Conservation (phyloP, 2,888 invertebrate species). For the Crematogaster levior region DNA sequence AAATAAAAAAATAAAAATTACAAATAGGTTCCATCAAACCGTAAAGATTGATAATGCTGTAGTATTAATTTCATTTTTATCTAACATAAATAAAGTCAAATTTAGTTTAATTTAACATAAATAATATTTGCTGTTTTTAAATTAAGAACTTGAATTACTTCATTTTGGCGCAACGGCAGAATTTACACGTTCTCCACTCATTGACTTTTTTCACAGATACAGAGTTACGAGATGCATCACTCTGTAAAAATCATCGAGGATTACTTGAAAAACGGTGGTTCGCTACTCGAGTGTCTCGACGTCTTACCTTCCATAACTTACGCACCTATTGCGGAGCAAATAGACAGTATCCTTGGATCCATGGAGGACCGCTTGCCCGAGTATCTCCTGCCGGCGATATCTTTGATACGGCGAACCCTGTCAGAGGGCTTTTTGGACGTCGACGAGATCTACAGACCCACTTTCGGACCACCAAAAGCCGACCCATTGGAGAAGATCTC, state of each 20-base stretch:
- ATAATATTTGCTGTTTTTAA: not conserved
- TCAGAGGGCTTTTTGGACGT: constrained; percentile 7
- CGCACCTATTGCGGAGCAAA: constrained; percentile 37
- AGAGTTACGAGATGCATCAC: constrained; percentile 42
- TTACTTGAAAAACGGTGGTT: constrained; percentile 53
- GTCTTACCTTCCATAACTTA: constrained; percentile 28
- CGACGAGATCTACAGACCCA: constrained; percentile 44
- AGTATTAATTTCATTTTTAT: not conserved
- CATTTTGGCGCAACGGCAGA: not conserved
- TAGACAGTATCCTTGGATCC: constrained; percentile 39
- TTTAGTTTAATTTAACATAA: too few species aligned
- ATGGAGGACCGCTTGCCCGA: constrained; percentile 44
- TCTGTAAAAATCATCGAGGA: constrained; percentile 50
- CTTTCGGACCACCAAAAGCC: constrained; percentile 30
- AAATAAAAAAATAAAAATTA: too few species aligned
- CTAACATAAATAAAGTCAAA: not conserved
- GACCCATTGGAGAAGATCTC: constrained; percentile 48
- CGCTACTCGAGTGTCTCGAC: constrained; percentile 42
- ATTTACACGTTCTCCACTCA: not conserved
- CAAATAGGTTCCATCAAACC: not conserved
- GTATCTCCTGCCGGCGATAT: constrained; percentile 36
- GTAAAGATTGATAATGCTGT: not conserved
- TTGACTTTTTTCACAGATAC: not conserved
- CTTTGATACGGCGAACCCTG: constrained; percentile 23
- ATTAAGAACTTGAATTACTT: not conserved